A percentile compares a stretch with the other conserved stretches of the same genome.
These are phyloP conservation scores for human DNA, from an alignment of 2,113 vertebrate genomes.

Conservation along the genomic window GRCh38 chr3:88188001-88188500, in stretches of 20 bases:
- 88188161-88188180: neutral
- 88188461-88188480: neutral
- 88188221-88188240: neutral
- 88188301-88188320: neutral
- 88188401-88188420: neutral
- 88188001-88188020: too few relatives aligned
- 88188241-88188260: neutral
- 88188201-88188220: slow-evolving; percentile 4
- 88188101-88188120: neutral
- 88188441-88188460: neutral
- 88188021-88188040: too few relatives aligned
- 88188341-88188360: neutral
- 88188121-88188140: neutral
- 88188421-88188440: neutral
- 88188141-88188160: neutral
- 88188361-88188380: neutral
- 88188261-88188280: neutral
- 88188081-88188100: neutral
- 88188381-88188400: neutral
- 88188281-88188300: neutral
- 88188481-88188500: neutral
- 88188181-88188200: neutral
- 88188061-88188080: too few relatives aligned
- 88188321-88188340: neutral
- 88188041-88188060: too few relatives aligned